Evolutionary conservation across 2,113 vertebrate species (phyloP), one percentile per base, ranked within the genome.

Genomic region (Lagopus leucura): DNA sequence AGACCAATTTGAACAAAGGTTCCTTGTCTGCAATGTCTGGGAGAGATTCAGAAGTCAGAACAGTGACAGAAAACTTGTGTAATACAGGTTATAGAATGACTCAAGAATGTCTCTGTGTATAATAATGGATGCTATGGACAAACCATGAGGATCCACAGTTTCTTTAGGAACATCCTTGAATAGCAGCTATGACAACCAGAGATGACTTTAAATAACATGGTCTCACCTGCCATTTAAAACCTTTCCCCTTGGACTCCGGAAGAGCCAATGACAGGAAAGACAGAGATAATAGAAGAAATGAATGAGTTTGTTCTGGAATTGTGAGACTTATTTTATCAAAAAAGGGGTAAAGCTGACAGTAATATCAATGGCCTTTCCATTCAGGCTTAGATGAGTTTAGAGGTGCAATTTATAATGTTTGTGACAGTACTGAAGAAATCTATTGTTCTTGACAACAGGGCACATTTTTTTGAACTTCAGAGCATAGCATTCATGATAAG

Each of bases 241-340:
- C 34, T 81, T 67, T 78, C 25, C 16, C 32, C 63, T 82, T 82
- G 43, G 38, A 47, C 48, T 89, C 0, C 2, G 34, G 24, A 78
- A 84, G 63, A 71, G 78, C 21, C 13, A 38, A 86, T 93, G 77
- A 82, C 66, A 91, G 61, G 8, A 78, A 22, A 89, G 70, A 47
- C 57, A 92, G 72, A 86, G 72, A 71, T 50, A 88, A 74, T 10
- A 21, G 25, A 54, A 20, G 38, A 90, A 89, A 94, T 57, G 25
- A 72, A 93, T 92, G 28, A 75, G 60, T 91, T 87, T 85, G 66
- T 78, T 81, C 63, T 45, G 34, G 43, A 92, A 57, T 24, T 93
- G 47, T 82, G 93, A 88, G 52, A 52, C 21, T 72, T 69, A n/a
- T n/a, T 93, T 42, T 43, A 11, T 85, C 78, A 85, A 40, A 86